phyloP scores from a whole-genome alignment of 1,140 invertebrate species.

The Hycleus cichorii region DNA sequence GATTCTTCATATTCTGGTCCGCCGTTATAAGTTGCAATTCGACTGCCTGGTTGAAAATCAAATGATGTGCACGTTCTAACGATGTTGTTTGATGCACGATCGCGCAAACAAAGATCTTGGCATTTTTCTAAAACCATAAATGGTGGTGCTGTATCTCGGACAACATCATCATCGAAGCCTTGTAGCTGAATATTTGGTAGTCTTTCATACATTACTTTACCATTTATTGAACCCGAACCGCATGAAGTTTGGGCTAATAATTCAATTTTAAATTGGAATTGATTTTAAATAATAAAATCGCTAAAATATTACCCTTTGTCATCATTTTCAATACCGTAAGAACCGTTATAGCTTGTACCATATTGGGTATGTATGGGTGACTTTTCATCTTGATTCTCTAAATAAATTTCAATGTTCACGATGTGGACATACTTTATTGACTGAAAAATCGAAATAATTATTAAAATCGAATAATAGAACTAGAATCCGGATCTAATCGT shows the following conservation, averaged over 20 bases:
- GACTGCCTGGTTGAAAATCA: conserved; percentile 80
- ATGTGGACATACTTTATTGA: conserved; percentile 41
- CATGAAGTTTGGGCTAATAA: conserved; percentile 78
- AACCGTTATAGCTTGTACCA: conserved; percentile 78
- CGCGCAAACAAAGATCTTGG: conserved; percentile 73
- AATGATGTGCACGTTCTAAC: conserved; percentile 77
- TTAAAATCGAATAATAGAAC: neutral
- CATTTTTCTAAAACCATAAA: conserved; percentile 80
- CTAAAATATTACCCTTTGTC: conserved; percentile 61
- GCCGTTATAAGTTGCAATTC: conserved; percentile 71
- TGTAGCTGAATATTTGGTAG: conserved; percentile 81
- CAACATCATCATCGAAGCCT: conserved; percentile 80
- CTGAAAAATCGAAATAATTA: conserved; percentile 6
- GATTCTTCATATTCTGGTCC: conserved; percentile 83
- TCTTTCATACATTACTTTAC: conserved; percentile 79
- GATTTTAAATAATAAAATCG: neutral
- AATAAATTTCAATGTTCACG: conserved; percentile 22
- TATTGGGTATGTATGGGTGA: conserved; percentile 52
- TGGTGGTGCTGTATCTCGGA: conserved; percentile 71
- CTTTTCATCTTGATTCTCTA: conserved; percentile 51
- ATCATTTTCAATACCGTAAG: conserved; percentile 74
- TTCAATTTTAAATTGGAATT: neutral
- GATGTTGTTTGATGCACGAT: conserved; percentile 71
- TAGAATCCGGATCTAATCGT: too few species aligned
- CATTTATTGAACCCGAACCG: conserved; percentile 67